Evolutionary conservation across 2,888 invertebrate genomes (phyloP).

Genomic region (Sialis lutaria): DNA sequence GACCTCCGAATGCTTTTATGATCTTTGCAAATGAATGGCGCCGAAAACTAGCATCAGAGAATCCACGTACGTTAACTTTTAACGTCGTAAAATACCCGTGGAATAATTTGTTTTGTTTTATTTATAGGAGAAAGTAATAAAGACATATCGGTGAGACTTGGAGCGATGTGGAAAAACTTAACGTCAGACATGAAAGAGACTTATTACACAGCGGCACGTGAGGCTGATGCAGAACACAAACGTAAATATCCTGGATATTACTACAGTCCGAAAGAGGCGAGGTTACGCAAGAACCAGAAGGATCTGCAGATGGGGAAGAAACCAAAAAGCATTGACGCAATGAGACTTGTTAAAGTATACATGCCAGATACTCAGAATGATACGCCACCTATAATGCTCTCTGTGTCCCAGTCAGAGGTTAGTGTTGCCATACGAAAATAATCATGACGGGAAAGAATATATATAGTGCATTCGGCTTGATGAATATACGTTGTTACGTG

Average conservation of each 20-base stretch:
- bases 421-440: background rate
- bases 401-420: slow-evolving; percentile 4
- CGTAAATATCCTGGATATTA: slow-evolving; percentile 25
- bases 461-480: too few relatives aligned
- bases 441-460: too few relatives aligned
- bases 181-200: slow-evolving; percentile 22
- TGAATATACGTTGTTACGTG: too few relatives aligned
- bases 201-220: slow-evolving; percentile 25
- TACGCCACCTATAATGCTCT: slow-evolving; percentile 2
- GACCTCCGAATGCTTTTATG: slow-evolving; percentile 33
- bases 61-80: slow-evolving; percentile 19
- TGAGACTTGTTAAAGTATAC: slow-evolving; percentile 11
- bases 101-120: background rate
- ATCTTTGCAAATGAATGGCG: slow-evolving; percentile 32
- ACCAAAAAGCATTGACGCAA: slow-evolving; percentile 10
- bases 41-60: slow-evolving; percentile 24
- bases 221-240: slow-evolving; percentile 26
- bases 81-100: background rate
- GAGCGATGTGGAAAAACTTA: slow-evolving; percentile 30
- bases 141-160: slow-evolving; percentile 28
- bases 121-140: slow-evolving; percentile 26
- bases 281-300: slow-evolving; percentile 19
- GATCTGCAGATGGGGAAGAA: slow-evolving; percentile 9
- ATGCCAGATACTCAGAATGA: slow-evolving; percentile 7
- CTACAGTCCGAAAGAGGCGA: slow-evolving; percentile 25